A percentile compares a stretch with the other conserved stretches of the same genome.
phyloP scores from a whole-genome alignment of 2,113 vertebrate species.

The Larimichthys crocea region DNA sequence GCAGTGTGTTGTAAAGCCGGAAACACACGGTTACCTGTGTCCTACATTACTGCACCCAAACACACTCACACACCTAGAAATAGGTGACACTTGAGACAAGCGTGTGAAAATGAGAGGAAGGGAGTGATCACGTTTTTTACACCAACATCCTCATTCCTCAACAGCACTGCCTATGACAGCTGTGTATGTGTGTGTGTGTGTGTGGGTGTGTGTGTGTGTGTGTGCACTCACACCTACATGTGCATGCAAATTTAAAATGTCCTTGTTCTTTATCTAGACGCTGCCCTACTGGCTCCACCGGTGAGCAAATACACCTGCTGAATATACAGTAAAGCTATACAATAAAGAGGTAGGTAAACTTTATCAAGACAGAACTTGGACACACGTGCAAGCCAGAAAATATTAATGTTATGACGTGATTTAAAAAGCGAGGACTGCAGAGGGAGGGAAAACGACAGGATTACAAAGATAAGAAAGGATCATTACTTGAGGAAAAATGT shows the following conservation, averaged over 20 bases:
- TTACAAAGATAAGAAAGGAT: not conserved
- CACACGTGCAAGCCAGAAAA: not conserved
- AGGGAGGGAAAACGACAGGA: not conserved
- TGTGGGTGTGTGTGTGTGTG: not conserved
- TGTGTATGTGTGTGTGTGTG: not conserved
- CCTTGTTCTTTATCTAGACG: constrained; percentile 7
- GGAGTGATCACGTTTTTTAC: not conserved
- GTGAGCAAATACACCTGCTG: constrained; percentile 8
- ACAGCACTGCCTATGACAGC: not conserved
- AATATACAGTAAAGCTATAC: not conserved
- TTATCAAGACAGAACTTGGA: not conserved
- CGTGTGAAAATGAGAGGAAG: constrained; percentile 49
- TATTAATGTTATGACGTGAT: not conserved
- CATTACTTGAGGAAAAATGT: not conserved
- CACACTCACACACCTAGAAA: constrained; percentile 17
- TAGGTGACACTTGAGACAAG: constrained; percentile 5
- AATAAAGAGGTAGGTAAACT: not conserved
- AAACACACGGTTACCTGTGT: constrained; percentile 8
- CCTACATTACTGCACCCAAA: constrained; percentile 27
- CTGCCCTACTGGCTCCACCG: constrained; percentile 13
- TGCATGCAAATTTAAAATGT: constrained; percentile 10
- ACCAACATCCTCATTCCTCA: constrained; percentile 64
- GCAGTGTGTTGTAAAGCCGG: not conserved
- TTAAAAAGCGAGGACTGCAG: not conserved
- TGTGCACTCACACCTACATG: too few species aligned